A percentile compares a stretch with the other conserved stretches of the same genome.
Evolutionary conservation across 2,888 invertebrate species (phyloP).

Genomic region (Caenorhabditis sp.): DNA sequence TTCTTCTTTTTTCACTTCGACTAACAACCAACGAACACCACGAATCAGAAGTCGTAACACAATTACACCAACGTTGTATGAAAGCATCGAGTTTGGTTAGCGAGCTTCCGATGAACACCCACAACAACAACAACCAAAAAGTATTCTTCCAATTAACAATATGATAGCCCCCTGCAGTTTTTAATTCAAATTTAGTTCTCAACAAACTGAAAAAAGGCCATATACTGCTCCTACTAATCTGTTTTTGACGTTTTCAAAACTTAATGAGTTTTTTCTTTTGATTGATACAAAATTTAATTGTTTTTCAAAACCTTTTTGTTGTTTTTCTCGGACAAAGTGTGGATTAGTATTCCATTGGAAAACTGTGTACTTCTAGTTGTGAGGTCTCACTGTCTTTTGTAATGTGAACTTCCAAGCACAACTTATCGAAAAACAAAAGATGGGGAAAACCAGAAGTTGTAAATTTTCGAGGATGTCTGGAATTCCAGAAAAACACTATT

Average conservation of each 20-base stretch:
- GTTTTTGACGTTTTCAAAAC: not conserved
- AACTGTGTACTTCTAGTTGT: too few relatives aligned
- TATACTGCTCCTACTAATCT: not conserved
- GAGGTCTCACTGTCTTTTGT: too few relatives aligned
- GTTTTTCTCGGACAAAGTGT: too few relatives aligned
- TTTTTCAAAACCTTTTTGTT: too few relatives aligned
- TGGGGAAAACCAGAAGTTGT: too few relatives aligned
- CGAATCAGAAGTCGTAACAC: not conserved
- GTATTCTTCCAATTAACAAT: not conserved
- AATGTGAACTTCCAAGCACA: too few relatives aligned
- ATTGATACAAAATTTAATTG: not conserved
- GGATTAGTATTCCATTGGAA: too few relatives aligned
- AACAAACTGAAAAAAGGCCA: not conserved
- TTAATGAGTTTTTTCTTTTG: not conserved
- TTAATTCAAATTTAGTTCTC: not conserved
- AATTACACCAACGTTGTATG: not conserved
- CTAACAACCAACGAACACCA: conserved; percentile 4
- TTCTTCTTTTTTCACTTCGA: not conserved
- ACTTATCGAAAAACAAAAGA: too few relatives aligned
- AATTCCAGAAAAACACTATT: too few relatives aligned
- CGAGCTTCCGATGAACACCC: not conserved
- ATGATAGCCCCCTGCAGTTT: not conserved
- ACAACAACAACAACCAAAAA: too few relatives aligned
- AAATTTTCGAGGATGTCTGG: too few relatives aligned
- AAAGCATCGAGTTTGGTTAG: not conserved